Conservation (phyloP, 2,797 vertebrate species). For the Molossus molossus region DNA sequence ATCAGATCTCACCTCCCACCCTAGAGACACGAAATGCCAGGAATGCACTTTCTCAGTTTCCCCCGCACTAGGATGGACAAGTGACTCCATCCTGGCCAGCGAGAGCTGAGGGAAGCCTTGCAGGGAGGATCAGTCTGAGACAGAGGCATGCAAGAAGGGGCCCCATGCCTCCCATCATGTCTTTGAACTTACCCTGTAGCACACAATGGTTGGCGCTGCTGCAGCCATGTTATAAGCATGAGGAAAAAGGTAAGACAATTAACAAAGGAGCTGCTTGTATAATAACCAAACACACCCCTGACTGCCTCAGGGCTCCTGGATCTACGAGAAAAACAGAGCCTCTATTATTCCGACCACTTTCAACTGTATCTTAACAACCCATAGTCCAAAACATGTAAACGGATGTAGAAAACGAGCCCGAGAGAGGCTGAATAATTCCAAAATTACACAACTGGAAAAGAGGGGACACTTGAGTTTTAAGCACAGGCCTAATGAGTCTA, state of each 20-base stretch:
- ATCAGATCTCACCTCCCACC: background rate
- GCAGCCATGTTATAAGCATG: background rate
- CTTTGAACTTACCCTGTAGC: background rate
- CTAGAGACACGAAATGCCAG: background rate
- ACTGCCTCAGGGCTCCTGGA: background rate
- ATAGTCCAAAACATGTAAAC: background rate
- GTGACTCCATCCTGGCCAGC: background rate
- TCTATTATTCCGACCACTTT: background rate
- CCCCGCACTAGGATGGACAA: background rate
- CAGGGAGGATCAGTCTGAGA: background rate
- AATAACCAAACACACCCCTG: background rate
- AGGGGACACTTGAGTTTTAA: background rate
- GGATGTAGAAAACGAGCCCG: background rate
- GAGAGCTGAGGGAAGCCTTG: background rate
- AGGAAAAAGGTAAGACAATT: background rate
- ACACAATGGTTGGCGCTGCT: background rate
- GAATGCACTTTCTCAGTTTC: background rate
- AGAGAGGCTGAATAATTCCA: background rate
- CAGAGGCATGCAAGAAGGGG: background rate
- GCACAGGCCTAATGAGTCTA: background rate
- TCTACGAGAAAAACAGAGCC: background rate
- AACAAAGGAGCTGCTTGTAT: background rate
- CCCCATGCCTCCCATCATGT: background rate
- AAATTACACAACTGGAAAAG: background rate
- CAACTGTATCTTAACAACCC: background rate